Conservation (phyloP, 2,113 vertebrate species). For the Albula goreensis region DNA sequence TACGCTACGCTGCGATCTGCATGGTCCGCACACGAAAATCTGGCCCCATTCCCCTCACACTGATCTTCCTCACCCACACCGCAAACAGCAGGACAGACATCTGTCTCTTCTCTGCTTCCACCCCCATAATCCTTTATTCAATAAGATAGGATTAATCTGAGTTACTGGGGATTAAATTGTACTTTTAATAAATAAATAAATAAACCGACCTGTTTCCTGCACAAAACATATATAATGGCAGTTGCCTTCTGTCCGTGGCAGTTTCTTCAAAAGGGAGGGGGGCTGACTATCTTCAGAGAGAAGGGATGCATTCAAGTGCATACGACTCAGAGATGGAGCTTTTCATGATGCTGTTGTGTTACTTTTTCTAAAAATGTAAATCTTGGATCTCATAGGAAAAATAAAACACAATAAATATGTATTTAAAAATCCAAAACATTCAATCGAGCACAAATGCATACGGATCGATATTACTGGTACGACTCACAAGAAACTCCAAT, state of each 20-base stretch:
- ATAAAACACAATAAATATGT: too few species aligned
- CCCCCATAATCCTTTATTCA: constrained; percentile 71
- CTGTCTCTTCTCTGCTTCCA: constrained; percentile 54
- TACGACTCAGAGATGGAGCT: too few species aligned
- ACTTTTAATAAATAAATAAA: constrained; percentile 20
- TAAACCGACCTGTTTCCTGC: background rate
- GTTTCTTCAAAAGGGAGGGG: background rate
- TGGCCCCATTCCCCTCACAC: background rate
- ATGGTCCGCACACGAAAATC: background rate
- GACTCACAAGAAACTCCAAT: background rate
- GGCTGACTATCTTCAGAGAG: background rate
- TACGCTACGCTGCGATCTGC: too few species aligned
- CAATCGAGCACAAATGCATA: background rate
- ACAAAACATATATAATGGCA: constrained; percentile 1
- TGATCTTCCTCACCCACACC: constrained; percentile 14
- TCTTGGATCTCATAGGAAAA: too few species aligned
- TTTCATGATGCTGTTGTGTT: too few species aligned
- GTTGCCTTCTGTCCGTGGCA: background rate
- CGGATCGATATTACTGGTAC: background rate
- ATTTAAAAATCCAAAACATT: too few species aligned
- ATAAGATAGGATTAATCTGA: constrained; percentile 73
- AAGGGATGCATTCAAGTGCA: background rate
- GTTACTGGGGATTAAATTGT: constrained; percentile 60
- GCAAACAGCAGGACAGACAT: constrained; percentile 49
- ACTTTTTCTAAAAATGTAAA: too few species aligned